Conservation (phyloP, 2,113 vertebrate genomes). For the Caracal caracal region DNA sequence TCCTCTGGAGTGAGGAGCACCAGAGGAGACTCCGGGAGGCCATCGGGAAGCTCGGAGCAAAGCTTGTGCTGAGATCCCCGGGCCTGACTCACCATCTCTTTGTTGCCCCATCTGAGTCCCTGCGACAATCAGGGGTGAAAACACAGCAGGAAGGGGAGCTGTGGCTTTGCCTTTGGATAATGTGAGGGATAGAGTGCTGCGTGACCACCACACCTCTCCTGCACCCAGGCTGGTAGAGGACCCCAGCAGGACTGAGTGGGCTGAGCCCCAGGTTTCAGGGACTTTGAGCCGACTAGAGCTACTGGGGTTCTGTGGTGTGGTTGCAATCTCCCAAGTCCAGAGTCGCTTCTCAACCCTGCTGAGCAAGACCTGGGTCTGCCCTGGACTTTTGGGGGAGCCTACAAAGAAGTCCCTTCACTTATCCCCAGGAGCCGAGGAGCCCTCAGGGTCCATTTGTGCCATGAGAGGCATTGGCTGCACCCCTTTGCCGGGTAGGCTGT, state of each 20-base stretch:
- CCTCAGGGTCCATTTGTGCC: not conserved
- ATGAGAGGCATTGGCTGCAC: not conserved
- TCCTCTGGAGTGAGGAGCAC: not conserved
- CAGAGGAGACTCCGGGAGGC: too few species aligned
- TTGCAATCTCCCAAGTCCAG: not conserved
- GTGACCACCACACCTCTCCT: rapidly evolving
- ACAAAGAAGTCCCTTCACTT: not conserved
- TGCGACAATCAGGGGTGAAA: not conserved
- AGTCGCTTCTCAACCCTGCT: not conserved
- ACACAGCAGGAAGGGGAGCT: not conserved
- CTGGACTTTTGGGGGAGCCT: not conserved
- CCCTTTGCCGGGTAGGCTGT: not conserved
- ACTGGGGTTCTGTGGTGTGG: rapidly evolving
- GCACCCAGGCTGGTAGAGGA: too few species aligned
- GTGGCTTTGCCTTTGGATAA: too few species aligned
- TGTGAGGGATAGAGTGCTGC: rapidly evolving
- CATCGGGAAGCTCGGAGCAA: not conserved
- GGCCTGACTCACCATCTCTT: not conserved
- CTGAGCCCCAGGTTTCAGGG: not conserved
- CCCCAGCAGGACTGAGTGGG: not conserved
- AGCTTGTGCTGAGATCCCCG: not conserved
- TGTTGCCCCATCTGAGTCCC: not conserved
- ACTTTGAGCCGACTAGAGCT: not conserved
- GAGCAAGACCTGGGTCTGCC: not conserved
- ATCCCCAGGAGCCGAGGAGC: not conserved